Evolutionary conservation across 2,797 vertebrate species (phyloP).

Genomic region (Halcyon chelicuti): DNA sequence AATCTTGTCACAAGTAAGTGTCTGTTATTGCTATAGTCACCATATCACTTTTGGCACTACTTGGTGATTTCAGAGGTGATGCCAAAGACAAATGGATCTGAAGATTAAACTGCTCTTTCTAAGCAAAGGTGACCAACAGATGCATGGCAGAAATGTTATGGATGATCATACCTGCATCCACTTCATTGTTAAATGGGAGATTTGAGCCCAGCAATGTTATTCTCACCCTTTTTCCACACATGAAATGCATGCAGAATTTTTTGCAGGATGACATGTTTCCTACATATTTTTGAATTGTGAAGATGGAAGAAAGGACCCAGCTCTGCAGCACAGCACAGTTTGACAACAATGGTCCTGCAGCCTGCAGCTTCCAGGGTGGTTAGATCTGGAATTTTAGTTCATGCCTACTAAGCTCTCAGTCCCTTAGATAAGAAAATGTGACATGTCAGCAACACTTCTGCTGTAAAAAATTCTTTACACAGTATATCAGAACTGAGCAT

Average conservation of each 20-base stretch:
- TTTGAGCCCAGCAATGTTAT: not conserved
- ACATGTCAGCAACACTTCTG: not conserved
- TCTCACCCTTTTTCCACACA: not conserved
- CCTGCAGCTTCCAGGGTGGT: not conserved
- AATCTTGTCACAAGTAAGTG: not conserved
- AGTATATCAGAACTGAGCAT: not conserved
- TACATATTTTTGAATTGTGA: not conserved
- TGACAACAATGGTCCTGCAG: not conserved
- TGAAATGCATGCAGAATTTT: not conserved
- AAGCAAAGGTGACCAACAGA: not conserved
- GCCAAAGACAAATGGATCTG: not conserved
- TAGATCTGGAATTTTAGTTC: not conserved
- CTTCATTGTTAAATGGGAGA: not conserved
- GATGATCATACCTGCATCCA: not conserved
- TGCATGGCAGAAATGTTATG: not conserved
- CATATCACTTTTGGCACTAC: not conserved
- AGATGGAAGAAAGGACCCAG: not conserved
- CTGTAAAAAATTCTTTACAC: not conserved
- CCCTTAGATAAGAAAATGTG: not conserved
- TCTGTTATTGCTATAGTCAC: not conserved
- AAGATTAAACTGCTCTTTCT: not conserved
- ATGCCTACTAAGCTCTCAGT: not conserved
- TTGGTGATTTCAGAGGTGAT: not conserved
- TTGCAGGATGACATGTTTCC: not conserved
- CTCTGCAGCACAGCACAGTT: not conserved